Base-by-base conservation (phyloP, 2,797 vertebrate species). In the Rhyacichthys aspro region DNA sequence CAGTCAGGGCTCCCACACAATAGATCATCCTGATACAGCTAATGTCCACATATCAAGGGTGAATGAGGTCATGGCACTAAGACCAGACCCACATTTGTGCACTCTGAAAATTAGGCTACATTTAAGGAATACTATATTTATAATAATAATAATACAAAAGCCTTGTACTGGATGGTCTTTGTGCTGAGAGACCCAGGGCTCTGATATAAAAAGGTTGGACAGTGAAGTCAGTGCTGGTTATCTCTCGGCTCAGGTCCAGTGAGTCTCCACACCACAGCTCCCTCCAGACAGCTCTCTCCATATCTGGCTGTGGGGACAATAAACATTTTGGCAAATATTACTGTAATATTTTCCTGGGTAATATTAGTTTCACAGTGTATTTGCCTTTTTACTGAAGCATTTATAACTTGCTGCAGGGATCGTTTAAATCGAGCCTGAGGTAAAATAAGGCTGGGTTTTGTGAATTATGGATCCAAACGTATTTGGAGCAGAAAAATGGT, bases 161-260 rank as follows among this genome's bases (percentile, higher is more conserved):
- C 23, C 23, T 8, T 33, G 37, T 32, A 43, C 32, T 48, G 0
- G 0, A 45, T 36, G 42, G 10, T 11, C 67, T 48, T 8, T 33
- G 32, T n/a, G 43, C 36, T 17, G 32, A 39, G 16, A 37, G 46
- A 56, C 34, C 43, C 32, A 47, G 43, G 3, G 7, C 33, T 63
- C 43, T 68, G 34, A 49, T 19, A 18, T 43, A 12, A 63, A 43
- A 42, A 54, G 49, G 49, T 0, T 1, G 11, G 46, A 50, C 16
- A 1, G 37, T 8, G 0, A 37, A 59, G 67, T 52, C 53, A 2
- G 14, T 55, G 55, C 8, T 38, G 36, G 57, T 61, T 43, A 61
- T 48, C 57, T 57, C 32, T 45, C 50, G 14, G 45, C 42, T 39
- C 41, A 56, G 37, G 49, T 54, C 33, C 46, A 39, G 45, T 56